These are phyloP conservation scores for Haplochromis burtoni DNA, from an alignment of 2,113 vertebrate genomes.

Conservation along the genomic window DNA sequence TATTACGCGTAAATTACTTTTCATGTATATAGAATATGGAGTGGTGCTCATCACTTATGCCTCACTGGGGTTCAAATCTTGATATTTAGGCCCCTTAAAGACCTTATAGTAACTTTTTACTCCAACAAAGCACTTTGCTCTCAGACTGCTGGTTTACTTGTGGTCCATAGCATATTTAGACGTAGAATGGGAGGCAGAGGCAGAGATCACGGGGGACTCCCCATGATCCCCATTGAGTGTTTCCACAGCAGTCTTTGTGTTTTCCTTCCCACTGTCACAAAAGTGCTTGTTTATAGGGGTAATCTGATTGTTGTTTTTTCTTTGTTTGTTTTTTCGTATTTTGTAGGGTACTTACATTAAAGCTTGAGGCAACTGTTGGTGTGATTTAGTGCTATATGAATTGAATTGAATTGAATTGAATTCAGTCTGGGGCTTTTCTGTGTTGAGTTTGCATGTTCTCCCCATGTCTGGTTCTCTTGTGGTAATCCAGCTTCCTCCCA, in stretches of 20 bases:
- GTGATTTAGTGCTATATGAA: neutral
- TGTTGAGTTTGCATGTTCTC: neutral
- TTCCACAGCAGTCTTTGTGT: neutral
- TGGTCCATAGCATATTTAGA: neutral
- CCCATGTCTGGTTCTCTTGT: neutral
- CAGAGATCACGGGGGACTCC: neutral
- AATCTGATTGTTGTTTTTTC: neutral
- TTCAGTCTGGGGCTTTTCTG: neutral
- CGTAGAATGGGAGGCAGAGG: neutral
- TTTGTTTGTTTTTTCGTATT: neutral
- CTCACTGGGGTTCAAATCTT: neutral
- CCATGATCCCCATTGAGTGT: neutral
- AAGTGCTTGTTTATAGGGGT: neutral
- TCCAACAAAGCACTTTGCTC: neutral
- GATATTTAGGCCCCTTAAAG: neutral
- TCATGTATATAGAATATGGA: neutral
- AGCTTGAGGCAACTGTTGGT: neutral
- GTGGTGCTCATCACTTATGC: neutral
- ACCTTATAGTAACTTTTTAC: neutral
- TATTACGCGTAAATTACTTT: neutral
- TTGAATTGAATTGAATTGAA: neutral
- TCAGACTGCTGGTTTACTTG: neutral
- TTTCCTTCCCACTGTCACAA: neutral
- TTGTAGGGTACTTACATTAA: neutral
- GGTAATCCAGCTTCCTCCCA: fast-evolving